These are phyloP conservation scores for Piscicola geometra DNA, from an alignment of 2,888 invertebrate genomes.

Conservation along the genomic window DNA sequence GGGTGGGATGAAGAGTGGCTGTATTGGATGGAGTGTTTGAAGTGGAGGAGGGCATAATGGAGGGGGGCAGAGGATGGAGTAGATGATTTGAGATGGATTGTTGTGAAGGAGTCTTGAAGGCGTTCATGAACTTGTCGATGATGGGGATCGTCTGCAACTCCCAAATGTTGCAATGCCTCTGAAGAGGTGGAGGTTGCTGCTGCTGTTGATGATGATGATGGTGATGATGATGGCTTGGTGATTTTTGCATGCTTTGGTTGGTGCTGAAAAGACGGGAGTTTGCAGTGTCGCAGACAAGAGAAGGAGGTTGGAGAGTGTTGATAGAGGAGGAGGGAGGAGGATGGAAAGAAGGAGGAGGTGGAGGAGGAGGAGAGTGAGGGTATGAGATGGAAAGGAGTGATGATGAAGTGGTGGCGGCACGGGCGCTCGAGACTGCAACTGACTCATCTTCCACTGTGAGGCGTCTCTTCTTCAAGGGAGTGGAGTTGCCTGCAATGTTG, in stretches of 20 bases:
- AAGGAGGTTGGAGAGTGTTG: too few species aligned
- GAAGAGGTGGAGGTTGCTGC: neutral
- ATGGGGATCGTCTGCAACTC: neutral
- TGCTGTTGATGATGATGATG: too few species aligned
- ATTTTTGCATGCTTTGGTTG: neutral
- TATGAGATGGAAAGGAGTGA: neutral
- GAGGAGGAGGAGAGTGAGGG: neutral
- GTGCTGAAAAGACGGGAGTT: neutral
- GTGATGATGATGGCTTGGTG: neutral
- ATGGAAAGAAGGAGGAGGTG: neutral
- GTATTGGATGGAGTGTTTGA: neutral
- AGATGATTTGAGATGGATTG: neutral
- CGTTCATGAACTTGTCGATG: conserved; percentile 1
- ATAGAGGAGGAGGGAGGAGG: too few species aligned
- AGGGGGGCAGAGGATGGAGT: neutral
- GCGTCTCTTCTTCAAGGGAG: conserved; percentile 34
- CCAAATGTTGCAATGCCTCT: neutral
- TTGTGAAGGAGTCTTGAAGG: neutral
- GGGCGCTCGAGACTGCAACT: neutral
- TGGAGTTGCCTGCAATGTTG: conserved; percentile 8
- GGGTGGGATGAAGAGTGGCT: too few species aligned
- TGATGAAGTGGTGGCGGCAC: neutral
- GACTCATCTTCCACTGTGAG: conserved; percentile 33
- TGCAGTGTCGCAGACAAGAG: too few species aligned
- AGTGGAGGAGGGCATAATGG: neutral